These are phyloP conservation scores for Holcopasites calliopsidis DNA, from an alignment of 1,140 invertebrate genomes.

Conservation along the genomic window DNA sequence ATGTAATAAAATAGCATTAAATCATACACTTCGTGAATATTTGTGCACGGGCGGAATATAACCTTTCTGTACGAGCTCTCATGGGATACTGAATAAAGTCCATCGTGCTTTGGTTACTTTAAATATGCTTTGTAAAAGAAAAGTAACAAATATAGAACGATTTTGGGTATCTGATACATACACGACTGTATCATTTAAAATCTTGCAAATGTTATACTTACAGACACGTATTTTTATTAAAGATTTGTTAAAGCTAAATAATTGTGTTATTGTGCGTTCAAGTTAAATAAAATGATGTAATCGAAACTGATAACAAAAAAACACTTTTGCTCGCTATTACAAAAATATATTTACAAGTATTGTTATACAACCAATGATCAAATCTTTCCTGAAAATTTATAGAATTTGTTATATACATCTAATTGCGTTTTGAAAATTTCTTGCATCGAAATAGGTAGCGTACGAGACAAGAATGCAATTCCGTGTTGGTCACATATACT, in stretches of 20 bases:
- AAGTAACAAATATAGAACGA: too few relatives aligned
- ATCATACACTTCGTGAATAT: too few relatives aligned
- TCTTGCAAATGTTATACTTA: too few relatives aligned
- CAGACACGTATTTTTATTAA: background rate
- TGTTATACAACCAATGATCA: conserved; percentile 45
- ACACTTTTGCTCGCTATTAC: background rate
- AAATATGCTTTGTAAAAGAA: too few relatives aligned
- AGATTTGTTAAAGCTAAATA: too few relatives aligned
- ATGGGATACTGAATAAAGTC: too few relatives aligned
- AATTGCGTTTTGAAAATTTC: conserved; percentile 76
- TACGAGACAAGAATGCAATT: conserved; percentile 73
- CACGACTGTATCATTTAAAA: background rate
- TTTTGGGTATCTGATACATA: too few relatives aligned
- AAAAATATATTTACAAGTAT: background rate
- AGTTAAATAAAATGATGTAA: too few relatives aligned
- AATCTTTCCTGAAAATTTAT: conserved; percentile 77
- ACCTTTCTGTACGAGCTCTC: too few relatives aligned
- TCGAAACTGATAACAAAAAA: background rate
- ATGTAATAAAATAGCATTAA: too few relatives aligned
- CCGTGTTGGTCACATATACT: conserved; percentile 76
- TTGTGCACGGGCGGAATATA: too few relatives aligned
- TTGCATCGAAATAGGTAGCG: conserved; percentile 70
- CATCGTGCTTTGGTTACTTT: too few relatives aligned
- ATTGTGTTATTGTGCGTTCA: background rate
- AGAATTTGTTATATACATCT: conserved; percentile 75